These are phyloP conservation scores for Coregonus ussuriensis DNA, from an alignment of 2,797 vertebrate species.

Conservation along the genomic window DNA sequence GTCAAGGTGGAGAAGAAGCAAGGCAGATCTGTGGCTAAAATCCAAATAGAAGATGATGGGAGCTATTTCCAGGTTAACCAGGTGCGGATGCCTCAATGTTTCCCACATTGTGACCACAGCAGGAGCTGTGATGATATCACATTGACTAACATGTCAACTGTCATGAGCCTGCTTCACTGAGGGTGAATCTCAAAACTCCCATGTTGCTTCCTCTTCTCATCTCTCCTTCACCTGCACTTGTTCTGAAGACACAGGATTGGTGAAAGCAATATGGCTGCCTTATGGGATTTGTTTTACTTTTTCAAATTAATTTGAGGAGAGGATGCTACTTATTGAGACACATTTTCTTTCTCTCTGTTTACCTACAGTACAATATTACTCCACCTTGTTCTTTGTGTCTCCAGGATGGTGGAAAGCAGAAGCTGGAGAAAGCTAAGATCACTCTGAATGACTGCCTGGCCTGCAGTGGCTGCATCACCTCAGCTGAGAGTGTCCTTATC, in stretches of 20 bases:
- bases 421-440: slow-evolving; percentile 91
- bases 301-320: too few relatives aligned
- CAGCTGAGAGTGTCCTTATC: slow-evolving; percentile 92
- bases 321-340: neutral
- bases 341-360: neutral
- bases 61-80: slow-evolving; percentile 88
- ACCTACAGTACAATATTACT: neutral
- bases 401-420: slow-evolving; percentile 85
- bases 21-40: slow-evolving; percentile 85
- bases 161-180: too few relatives aligned
- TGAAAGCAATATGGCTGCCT: too few relatives aligned
- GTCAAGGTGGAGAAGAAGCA: slow-evolving; percentile 85
- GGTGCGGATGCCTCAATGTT: slow-evolving; percentile 77
- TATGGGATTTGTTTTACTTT: too few relatives aligned
- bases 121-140: slow-evolving; percentile 47
- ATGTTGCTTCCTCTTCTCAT: too few relatives aligned
- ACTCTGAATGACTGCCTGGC: slow-evolving; percentile 93
- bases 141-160: neutral
- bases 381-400: slow-evolving; percentile 12
- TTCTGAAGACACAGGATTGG: too few relatives aligned
- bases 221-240: too few relatives aligned
- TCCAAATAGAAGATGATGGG: slow-evolving; percentile 92
- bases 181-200: too few relatives aligned
- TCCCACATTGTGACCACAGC: slow-evolving; percentile 61
- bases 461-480: slow-evolving; percentile 96